Percentiles rank a stretch among this genome's conserved stretches.
Evolutionary conservation across 2,113 vertebrate genomes (phyloP).

Genomic region (Suricata suricatta): DNA sequence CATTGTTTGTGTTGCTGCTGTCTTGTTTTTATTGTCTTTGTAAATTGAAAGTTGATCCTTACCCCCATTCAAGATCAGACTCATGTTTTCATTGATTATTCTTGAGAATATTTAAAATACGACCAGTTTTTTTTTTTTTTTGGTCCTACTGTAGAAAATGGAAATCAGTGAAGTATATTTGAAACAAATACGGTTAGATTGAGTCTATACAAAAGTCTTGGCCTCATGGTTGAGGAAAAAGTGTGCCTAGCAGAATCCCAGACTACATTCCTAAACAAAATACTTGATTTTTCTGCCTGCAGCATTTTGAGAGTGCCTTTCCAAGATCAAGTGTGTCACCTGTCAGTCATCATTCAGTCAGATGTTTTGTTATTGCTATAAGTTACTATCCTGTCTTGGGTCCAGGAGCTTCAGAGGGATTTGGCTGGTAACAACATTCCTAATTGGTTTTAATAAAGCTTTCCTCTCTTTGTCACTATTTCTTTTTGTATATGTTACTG

Average conservation of each 20-base stretch:
- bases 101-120: neutral
- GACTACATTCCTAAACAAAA: neutral
- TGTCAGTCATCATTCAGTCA: conserved; percentile 1
- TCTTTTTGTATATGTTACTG: neutral
- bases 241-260: neutral
- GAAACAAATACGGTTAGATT: neutral
- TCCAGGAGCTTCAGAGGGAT: neutral
- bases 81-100: neutral
- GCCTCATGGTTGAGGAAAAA: neutral
- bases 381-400: neutral
- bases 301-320: conserved; percentile 46
- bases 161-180: neutral
- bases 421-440: neutral
- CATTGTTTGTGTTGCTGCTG: neutral
- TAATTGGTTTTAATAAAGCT: neutral
- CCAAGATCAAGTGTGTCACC: neutral
- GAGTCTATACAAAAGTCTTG: neutral
- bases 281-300: conserved; percentile 1
- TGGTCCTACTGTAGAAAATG: neutral
- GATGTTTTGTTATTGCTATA: neutral
- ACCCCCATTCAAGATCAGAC: neutral
- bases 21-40: neutral
- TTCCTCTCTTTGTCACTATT: neutral
- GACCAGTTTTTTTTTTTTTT: neutral
- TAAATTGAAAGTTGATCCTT: neutral